Percentiles rank a stretch among this genome's conserved stretches.
Evolutionary conservation across 2,888 invertebrate genomes (phyloP).

Genomic region (Apodemia duryi): DNA sequence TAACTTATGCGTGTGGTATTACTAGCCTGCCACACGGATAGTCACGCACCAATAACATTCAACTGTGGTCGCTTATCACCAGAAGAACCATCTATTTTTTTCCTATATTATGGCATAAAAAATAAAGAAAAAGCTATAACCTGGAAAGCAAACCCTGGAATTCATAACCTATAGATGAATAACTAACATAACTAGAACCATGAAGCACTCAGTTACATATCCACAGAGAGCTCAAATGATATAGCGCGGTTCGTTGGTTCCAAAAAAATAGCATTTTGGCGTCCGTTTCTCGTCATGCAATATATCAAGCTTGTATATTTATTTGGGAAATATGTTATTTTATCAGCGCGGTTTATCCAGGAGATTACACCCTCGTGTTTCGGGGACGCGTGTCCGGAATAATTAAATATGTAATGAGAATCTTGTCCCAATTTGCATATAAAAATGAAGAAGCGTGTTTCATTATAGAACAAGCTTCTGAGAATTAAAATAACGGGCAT

Average conservation of each 20-base stretch:
- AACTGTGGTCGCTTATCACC: no score
- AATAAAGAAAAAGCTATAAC: background rate
- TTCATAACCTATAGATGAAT: no score
- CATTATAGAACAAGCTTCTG: slow-evolving; percentile 4
- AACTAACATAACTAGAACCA: no score
- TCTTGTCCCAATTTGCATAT: slow-evolving; percentile 15
- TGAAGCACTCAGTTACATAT: no score
- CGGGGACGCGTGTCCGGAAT: slow-evolving; percentile 14
- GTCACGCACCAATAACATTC: no score
- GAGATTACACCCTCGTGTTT: slow-evolving; percentile 13
- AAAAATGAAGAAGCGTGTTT: slow-evolving; percentile 13
- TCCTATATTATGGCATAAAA: no score
- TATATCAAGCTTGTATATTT: slow-evolving; percentile 7
- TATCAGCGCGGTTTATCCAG: slow-evolving; percentile 11
- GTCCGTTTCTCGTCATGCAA: background rate
- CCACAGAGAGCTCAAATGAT: no score
- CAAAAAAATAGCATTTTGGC: background rate
- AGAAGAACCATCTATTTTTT: no score
- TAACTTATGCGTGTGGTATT: no score
- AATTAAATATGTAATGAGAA: slow-evolving; percentile 15
- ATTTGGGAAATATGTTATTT: slow-evolving; percentile 15
- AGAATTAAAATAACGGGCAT: background rate
- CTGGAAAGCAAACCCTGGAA: no score
- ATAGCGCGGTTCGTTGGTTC: background rate
- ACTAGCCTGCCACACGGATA: no score